Conservation (phyloP, 2,113 vertebrate species). For the Eira barbara region DNA sequence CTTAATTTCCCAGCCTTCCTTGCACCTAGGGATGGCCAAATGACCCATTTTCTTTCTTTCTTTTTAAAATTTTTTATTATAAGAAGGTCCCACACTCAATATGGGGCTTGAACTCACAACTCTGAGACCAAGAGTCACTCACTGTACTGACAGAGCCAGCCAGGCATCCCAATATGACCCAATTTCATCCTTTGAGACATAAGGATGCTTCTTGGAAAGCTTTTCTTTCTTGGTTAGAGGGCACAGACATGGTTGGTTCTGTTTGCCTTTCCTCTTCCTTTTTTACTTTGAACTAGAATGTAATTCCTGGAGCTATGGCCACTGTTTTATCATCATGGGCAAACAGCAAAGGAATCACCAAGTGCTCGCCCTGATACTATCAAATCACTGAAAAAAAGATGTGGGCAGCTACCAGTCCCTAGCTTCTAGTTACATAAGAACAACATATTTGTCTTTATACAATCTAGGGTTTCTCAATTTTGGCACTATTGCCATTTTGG, state of each 20-base stretch:
- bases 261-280: neutral
- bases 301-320: neutral
- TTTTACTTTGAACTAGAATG: neutral
- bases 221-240: neutral
- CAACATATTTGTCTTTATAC: neutral
- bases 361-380: neutral
- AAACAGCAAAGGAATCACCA: neutral
- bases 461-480: neutral
- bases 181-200: neutral
- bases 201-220: neutral
- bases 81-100: neutral
- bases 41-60: neutral
- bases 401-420: neutral
- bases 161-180: neutral
- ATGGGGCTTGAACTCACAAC: neutral
- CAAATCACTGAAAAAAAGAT: neutral
- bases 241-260: neutral
- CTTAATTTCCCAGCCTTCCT: neutral
- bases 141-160: neutral
- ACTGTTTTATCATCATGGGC: neutral
- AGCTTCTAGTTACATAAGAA: neutral
- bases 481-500: neutral
- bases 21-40: neutral
- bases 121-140: neutral
- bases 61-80: neutral